phyloP scores from a whole-genome alignment of 2,113 vertebrate species.

The Hemibagrus wyckioides region DNA sequence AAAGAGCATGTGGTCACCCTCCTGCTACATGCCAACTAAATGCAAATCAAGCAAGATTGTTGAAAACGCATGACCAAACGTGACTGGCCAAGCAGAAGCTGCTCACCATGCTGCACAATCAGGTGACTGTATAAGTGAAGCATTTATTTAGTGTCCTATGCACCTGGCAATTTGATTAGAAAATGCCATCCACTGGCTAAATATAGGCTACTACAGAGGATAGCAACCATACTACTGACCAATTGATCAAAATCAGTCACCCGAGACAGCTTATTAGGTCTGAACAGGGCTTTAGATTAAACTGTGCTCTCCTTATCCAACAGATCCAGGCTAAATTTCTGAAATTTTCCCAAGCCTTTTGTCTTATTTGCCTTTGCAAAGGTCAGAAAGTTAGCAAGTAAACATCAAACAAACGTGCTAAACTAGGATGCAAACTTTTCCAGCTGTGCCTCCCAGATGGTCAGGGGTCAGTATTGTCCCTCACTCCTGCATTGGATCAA shows the following conservation, averaged over 20 bases:
- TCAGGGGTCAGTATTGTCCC: constrained; percentile 10
- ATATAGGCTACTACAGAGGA: not conserved
- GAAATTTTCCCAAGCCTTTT: not conserved
- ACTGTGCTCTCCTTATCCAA: not conserved
- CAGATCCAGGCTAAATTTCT: not conserved
- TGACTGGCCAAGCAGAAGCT: not conserved
- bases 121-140: not conserved
- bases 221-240: not conserved
- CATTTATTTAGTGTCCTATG: not conserved
- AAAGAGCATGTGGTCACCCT: not conserved
- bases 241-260: not conserved
- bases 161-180: not conserved
- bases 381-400: not conserved
- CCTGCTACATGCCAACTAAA: not conserved
- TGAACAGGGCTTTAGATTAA: not conserved
- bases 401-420: not conserved
- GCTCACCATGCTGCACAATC: not conserved
- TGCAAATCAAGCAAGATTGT: not conserved
- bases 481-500: not conserved
- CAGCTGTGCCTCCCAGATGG: not conserved
- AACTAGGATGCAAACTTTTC: not conserved
- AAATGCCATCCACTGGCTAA: not conserved
- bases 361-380: not conserved
- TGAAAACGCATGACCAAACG: not conserved
- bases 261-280: not conserved